Conservation (phyloP, 2,888 invertebrate genomes). For the Ormyrus pomaceus region DNA sequence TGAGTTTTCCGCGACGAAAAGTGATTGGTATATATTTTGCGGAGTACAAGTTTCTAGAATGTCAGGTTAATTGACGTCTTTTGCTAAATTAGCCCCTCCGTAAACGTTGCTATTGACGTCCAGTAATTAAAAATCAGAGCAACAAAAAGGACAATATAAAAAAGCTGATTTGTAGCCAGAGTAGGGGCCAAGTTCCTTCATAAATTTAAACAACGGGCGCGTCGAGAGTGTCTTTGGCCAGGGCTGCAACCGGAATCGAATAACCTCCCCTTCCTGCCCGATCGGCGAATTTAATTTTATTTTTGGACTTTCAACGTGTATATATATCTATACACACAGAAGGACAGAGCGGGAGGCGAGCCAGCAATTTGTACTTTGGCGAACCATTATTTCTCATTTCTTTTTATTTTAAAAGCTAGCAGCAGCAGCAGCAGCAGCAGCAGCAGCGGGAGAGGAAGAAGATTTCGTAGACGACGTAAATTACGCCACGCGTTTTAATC, state of each 20-base stretch:
- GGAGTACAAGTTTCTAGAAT: no score
- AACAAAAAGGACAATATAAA: not conserved
- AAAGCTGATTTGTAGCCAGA: slow-evolving; percentile 39
- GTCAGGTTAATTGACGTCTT: no score
- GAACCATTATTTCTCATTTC: slow-evolving; percentile 56
- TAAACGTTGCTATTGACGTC: no score
- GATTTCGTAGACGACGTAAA: slow-evolving; percentile 56
- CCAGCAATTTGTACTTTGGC: slow-evolving; percentile 55
- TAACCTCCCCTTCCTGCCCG: slow-evolving; percentile 20
- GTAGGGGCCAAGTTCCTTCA: slow-evolving; percentile 38
- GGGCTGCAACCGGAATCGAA: slow-evolving; percentile 38
- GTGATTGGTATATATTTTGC: no score
- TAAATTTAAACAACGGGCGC: slow-evolving; percentile 35
- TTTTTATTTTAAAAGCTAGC: slow-evolving; percentile 49
- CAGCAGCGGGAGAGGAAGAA: slow-evolving; percentile 19
- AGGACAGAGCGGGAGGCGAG: slow-evolving; percentile 4
- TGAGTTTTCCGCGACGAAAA: no score
- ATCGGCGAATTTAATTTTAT: slow-evolving; percentile 57
- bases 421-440: slow-evolving; percentile 10
- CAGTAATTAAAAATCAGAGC: no score
- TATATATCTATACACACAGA: not conserved
- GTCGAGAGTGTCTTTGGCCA: slow-evolving; percentile 27
- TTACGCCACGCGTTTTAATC: slow-evolving; percentile 56
- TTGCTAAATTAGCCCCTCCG: no score
- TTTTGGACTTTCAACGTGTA: slow-evolving; percentile 40